Base-by-base conservation (phyloP, 2,113 vertebrate species). In the Phrynosoma platyrhinos region DNA sequence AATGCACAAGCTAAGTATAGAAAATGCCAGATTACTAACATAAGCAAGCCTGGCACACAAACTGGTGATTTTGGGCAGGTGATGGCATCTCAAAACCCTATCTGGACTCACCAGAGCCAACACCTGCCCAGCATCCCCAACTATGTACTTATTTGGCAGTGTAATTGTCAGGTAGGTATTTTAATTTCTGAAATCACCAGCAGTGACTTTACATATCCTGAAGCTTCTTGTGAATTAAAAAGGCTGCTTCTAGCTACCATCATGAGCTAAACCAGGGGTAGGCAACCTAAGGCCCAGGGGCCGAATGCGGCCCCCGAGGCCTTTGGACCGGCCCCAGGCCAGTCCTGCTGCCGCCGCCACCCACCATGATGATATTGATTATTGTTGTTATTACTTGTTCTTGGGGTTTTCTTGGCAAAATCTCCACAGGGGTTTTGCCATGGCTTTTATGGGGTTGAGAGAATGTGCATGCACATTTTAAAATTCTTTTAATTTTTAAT, bases 1-100 rank as follows among this genome's bases (percentile, higher is more conserved):
- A 81, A 79, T 84, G 90, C 13, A 0, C 0, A 88, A 92, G 90
- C 87, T 0, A n/a, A 91, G 69, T 47, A 77, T 21, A 13, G 40
- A 12, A 47, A 47, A 47, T 25, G 7, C 40, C 30, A 10, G 3
- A 32, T 3, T 69, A 69, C 25, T 27, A 27, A 69, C 66, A 27
- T 5, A 68, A 23, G 25, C 27, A 12, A 23, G 25, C 69, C 27
- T 71, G 9, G 3, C 9, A 8, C 30, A 71, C 3, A 12, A 32
- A 1, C 27, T 13, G 1, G 25, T 42, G 27, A 14, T 9, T 25
- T 53, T 25, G 4, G 27, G 12, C 3, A 79, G 47, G 21, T 55
- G 47, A 27, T 30, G 25, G 25, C 3, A 12, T 79, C 27, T 25
- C 77, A 53, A 8, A 8, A 21, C 47, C 3, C 75, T 47, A 1